Conservation (phyloP, 1,140 invertebrate genomes). For the Meteorus sp. region DNA sequence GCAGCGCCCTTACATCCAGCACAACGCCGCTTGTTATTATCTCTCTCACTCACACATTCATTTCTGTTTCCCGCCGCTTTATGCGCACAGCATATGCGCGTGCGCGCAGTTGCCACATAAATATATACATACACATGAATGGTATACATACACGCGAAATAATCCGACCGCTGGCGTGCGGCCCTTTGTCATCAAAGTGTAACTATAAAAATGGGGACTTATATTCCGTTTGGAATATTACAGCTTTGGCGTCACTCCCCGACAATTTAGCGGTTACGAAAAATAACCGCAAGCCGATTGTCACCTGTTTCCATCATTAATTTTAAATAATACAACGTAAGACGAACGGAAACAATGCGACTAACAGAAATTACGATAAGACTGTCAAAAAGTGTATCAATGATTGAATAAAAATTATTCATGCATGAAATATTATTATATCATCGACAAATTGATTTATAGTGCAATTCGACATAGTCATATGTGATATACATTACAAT, state of each 20-base stretch:
- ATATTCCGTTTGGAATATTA: constrained; percentile 37
- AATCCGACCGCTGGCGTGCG: constrained; percentile 47
- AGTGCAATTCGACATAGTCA: no score
- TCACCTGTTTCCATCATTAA: constrained; percentile 54
- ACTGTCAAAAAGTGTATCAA: no score
- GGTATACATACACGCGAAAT: constrained; percentile 39
- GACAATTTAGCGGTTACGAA: constrained; percentile 20
- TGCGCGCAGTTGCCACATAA: constrained; percentile 31
- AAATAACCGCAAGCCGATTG: constrained; percentile 55
- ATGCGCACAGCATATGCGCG: constrained; percentile 31
- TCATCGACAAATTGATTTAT: constrained; percentile 3
- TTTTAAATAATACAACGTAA: no score
- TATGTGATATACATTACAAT: background rate
- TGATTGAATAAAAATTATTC: no score
- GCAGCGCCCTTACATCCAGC: constrained; percentile 37
- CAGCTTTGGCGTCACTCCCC: no score
- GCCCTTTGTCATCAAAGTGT: constrained; percentile 41
- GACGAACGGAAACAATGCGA: no score
- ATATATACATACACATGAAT: no score
- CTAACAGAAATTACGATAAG: no score
- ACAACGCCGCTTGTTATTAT: background rate
- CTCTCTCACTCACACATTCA: constrained; percentile 5
- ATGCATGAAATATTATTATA: background rate
- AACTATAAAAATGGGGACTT: constrained; percentile 29
- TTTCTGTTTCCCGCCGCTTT: constrained; percentile 8